Conservation (phyloP, 2,888 invertebrate genomes). For the Epinotia brunnichana region DNA sequence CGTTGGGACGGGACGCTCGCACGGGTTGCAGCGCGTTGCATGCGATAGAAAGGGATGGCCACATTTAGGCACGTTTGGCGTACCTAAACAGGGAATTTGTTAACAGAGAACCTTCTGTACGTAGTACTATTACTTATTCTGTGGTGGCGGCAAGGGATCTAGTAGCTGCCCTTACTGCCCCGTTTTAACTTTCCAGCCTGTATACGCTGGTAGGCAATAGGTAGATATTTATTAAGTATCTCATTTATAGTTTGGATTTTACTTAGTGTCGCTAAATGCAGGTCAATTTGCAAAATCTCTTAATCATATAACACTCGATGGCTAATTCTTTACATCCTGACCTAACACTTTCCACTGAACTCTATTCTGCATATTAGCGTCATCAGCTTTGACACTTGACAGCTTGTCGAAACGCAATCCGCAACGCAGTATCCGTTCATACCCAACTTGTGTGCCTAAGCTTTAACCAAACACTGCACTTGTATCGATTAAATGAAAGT, state of each 20-base stretch:
- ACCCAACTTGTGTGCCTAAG: conserved; percentile 28
- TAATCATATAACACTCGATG: background rate
- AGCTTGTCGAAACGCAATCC: conserved; percentile 26
- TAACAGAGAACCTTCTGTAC: too few species aligned
- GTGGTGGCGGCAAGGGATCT: too few species aligned
- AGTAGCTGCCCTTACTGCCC: too few species aligned
- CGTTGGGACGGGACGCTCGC: too few species aligned
- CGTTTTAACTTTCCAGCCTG: too few species aligned
- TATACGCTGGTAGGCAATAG: too few species aligned
- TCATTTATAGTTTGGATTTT: background rate
- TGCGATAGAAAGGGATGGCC: too few species aligned
- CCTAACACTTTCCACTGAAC: conserved; percentile 21
- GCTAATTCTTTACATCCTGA: conserved; percentile 7
- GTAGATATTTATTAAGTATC: too few species aligned
- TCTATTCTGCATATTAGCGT: conserved; percentile 21
- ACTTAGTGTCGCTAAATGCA: background rate
- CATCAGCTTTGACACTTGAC: conserved; percentile 29
- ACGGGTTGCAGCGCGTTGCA: too few species aligned
- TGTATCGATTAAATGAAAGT: conserved; percentile 42
- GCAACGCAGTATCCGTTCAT: conserved; percentile 26
- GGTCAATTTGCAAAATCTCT: background rate
- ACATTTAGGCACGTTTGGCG: too few species aligned
- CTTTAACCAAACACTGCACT: conserved; percentile 32
- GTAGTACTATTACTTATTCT: too few species aligned
- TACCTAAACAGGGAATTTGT: too few species aligned